A percentile compares a stretch with the other conserved stretches of the same genome.
Evolutionary conservation across 2,797 vertebrate species (phyloP).

Genomic region (Clarias fuscus): DNA sequence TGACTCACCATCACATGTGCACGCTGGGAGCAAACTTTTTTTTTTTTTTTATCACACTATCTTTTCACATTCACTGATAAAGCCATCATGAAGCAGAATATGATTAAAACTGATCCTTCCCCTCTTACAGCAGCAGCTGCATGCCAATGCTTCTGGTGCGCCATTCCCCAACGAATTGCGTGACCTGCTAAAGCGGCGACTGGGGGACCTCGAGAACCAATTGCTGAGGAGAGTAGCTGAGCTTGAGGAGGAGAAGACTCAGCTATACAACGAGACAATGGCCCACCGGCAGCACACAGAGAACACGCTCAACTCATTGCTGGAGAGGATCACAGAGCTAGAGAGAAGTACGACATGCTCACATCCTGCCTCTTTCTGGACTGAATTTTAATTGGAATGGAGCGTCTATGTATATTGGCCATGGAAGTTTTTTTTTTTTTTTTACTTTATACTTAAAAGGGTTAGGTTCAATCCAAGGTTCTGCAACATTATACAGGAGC

Average conservation of each 20-base stretch:
- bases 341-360: constrained; percentile 82
- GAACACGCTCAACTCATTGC: constrained; percentile 84
- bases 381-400: background rate
- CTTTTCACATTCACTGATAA: constrained; percentile 22
- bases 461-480: background rate
- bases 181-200: constrained; percentile 86
- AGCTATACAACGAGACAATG: constrained; percentile 93
- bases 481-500: background rate
- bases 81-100: constrained; percentile 26
- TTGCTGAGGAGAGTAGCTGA: constrained; percentile 91
- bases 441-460: background rate
- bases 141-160: constrained; percentile 70
- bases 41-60: constrained; percentile 10
- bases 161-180: constrained; percentile 84
- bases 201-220: constrained; percentile 90
- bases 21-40: background rate
- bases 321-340: constrained; percentile 90
- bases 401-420: background rate
- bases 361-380: background rate
- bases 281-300: constrained; percentile 92
- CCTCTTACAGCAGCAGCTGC: constrained; percentile 69
- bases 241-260: constrained; percentile 92
- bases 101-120: constrained; percentile 31
- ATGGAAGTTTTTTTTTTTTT: background rate
- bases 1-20: constrained; percentile 24